Conservation (phyloP, 2,113 vertebrate genomes). For the Puntigrus tetrazona region DNA sequence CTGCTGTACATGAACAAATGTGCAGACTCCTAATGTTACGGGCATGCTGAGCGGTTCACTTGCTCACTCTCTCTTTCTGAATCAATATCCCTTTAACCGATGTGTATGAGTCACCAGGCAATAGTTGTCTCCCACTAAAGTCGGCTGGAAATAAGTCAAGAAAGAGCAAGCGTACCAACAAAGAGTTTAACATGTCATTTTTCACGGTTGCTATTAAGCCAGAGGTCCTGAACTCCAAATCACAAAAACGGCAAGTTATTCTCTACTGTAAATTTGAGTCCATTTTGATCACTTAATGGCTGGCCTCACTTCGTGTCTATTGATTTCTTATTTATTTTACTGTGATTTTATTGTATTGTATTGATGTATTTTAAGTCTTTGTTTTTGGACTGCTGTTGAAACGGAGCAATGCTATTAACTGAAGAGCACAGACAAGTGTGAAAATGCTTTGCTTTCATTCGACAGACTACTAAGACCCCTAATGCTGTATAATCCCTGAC, state of each 20-base stretch:
- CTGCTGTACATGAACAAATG: conserved; percentile 47
- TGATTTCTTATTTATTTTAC: neutral
- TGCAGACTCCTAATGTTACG: conserved; percentile 37
- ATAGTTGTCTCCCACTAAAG: conserved; percentile 16
- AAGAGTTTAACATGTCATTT: conserved; percentile 20
- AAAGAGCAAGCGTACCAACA: conserved; percentile 21
- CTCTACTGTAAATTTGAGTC: neutral
- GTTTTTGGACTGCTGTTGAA: conserved; percentile 57
- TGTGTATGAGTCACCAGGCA: conserved; percentile 51
- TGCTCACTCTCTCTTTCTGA: conserved; percentile 44
- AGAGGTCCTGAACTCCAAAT: conserved; percentile 35
- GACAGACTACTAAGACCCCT: conserved; percentile 62
- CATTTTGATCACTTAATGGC: neutral
- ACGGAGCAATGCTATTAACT: conserved; percentile 51
- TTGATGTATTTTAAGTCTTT: conserved; percentile 57
- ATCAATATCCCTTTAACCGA: conserved; percentile 70
- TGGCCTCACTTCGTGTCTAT: neutral
- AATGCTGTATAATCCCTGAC: conserved; percentile 68
- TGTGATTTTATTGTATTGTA: neutral
- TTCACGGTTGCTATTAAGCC: conserved; percentile 14
- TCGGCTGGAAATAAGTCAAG: conserved; percentile 28
- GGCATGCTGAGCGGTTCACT: conserved; percentile 37
- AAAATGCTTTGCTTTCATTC: conserved; percentile 48
- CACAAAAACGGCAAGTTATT: conserved; percentile 1
- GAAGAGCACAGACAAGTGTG: conserved; percentile 20